These are phyloP conservation scores for Lamprologus callipterus DNA, from an alignment of 2,113 vertebrate genomes.

Conservation along the genomic window DNA sequence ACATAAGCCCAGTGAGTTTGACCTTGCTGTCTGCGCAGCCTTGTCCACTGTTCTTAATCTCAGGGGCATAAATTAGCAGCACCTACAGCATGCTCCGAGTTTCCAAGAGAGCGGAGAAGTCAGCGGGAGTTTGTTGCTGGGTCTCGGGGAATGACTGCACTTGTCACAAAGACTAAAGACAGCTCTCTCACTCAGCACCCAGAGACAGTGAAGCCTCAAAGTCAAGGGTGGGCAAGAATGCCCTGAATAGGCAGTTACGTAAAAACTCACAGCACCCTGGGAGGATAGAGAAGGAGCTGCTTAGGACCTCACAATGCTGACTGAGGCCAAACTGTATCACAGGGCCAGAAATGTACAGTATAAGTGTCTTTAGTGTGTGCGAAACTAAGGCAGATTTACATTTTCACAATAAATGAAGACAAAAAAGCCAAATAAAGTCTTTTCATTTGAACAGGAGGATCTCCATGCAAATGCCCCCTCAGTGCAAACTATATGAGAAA, in stretches of 20 bases:
- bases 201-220: slow-evolving; percentile 62
- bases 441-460: background rate
- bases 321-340: background rate
- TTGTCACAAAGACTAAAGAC: slow-evolving; percentile 62
- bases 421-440: background rate
- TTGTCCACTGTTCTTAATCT: slow-evolving; percentile 45
- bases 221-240: slow-evolving; percentile 64
- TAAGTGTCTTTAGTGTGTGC: background rate
- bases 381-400: background rate
- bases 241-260: slow-evolving; percentile 63
- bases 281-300: slow-evolving; percentile 30
- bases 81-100: slow-evolving; percentile 37
- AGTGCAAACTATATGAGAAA: background rate
- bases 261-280: slow-evolving; percentile 50
- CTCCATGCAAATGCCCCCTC: background rate
- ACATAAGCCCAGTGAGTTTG: slow-evolving; percentile 24
- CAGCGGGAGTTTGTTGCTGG: slow-evolving; percentile 42
- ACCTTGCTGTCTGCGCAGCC: slow-evolving; percentile 40
- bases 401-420: background rate
- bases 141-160: slow-evolving; percentile 41
- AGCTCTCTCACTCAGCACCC: slow-evolving; percentile 38
- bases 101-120: slow-evolving; percentile 37
- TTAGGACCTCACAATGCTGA: slow-evolving; percentile 2
- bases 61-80: slow-evolving; percentile 60
- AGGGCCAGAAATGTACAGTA: background rate